Conservation (phyloP, 2,888 invertebrate species). For the Brenthis ino region DNA sequence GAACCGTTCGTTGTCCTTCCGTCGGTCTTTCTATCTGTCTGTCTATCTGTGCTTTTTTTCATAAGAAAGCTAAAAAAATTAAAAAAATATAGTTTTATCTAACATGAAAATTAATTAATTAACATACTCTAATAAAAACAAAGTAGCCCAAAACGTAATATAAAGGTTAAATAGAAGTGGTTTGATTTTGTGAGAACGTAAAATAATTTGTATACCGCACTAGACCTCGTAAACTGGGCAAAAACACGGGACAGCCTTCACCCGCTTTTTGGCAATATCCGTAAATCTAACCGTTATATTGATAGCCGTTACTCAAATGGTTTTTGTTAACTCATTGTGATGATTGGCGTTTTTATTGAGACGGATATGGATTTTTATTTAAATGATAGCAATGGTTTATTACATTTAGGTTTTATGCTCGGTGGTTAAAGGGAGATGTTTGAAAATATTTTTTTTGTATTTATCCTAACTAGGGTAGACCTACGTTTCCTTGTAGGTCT, state of each 20-base stretch:
- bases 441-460: background rate
- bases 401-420: too few species aligned
- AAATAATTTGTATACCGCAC: slow-evolving; percentile 12
- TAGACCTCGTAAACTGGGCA: slow-evolving; percentile 43
- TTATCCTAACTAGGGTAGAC: too few species aligned
- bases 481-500: too few species aligned
- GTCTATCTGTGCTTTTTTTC: too few species aligned
- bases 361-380: slow-evolving; percentile 6
- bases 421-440: background rate
- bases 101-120: background rate
- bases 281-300: slow-evolving; percentile 38
- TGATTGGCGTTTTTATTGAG: slow-evolving; percentile 24
- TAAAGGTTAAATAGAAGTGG: slow-evolving; percentile 4
- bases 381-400: background rate
- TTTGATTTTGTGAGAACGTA: slow-evolving; percentile 22
- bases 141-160: background rate
- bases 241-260: slow-evolving; percentile 51
- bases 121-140: background rate
- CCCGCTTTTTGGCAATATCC: slow-evolving; percentile 42
- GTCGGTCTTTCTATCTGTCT: too few species aligned
- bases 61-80: too few species aligned
- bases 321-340: slow-evolving; percentile 29
- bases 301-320: slow-evolving; percentile 36
- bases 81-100: background rate
- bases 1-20: too few species aligned